Base-by-base conservation (phyloP, 2,888 invertebrate genomes). In the Peribatodes rhomboidaria region DNA sequence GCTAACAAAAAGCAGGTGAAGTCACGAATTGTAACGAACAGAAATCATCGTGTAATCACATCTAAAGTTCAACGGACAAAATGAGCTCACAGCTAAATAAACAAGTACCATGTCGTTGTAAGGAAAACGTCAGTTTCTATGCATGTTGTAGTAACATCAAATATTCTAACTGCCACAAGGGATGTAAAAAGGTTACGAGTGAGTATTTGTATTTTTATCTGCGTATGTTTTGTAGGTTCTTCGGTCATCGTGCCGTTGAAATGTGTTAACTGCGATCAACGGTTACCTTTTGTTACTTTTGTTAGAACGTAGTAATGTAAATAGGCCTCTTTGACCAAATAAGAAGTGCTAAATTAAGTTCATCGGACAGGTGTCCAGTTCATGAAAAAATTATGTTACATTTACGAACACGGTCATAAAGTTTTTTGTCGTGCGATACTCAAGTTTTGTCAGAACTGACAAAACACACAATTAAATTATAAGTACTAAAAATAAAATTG, bases 31-130 rank as follows among this genome's bases (percentile, higher is more conserved):
- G 66, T 69, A 75, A 61, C 64, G 67, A 70, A 64, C 61, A 71
- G 60, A 78, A 77, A 77, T 77, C 72, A 72, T 70, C 73, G 59
- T 27, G 72, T 74, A 74, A 78, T 80, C 78, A 80, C 79, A 70
- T 72, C 72, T 60, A 44, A 78, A 71, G 82, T 82, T 84, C 83
- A 84, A 80, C 72, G 81, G 68, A 78, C 82, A 80, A 70, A 76
- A 67, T 69, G 11, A 56, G 33, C 31, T 54, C n/a, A 27, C 14
- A 35, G 33, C 22, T n/a, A 49, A 14, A 22, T 42, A 22, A 44
- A 44, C 44, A 35, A 52, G 8, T 42, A 20, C 10, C 22, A 16
- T 16, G 46, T 49, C 10, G 10, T 10, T n/a, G 14, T 49, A 31
- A 10, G 16, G 41, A 16, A 18, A 42, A 42, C 9, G 16, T 16